phyloP scores from a whole-genome alignment of 2,888 invertebrate species.

The Brachynemurus nebulosus region DNA sequence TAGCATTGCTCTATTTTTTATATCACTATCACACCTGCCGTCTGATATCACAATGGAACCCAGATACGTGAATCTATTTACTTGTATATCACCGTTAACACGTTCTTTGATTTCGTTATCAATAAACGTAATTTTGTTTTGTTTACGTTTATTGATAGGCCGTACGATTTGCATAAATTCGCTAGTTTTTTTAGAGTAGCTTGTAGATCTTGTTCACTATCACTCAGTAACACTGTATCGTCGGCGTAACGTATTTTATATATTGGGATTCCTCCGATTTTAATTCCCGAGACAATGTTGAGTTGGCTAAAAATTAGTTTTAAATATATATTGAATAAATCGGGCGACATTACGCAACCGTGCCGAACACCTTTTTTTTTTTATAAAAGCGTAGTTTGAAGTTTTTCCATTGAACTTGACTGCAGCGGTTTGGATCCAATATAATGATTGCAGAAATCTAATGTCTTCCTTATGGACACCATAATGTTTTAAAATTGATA shows the following conservation, averaged over 20 bases:
- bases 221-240: neutral
- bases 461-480: no score
- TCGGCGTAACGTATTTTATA: neutral
- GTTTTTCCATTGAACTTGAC: no score
- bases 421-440: no score
- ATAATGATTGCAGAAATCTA: no score
- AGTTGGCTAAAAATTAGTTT: neutral
- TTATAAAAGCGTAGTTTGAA: no score
- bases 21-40: neutral
- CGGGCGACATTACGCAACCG: neutral
- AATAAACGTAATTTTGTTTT: neutral
- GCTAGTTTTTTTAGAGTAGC: neutral
- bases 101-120: neutral
- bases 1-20: neutral
- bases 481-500: neutral
- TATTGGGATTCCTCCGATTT: neutral
- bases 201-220: neutral
- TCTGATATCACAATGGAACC: neutral
- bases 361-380: no score
- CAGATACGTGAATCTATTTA: neutral
- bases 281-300: neutral
- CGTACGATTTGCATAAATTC: no score
- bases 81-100: neutral
- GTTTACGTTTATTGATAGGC: no score
- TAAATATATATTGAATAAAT: neutral